phyloP scores from a whole-genome alignment of 2,797 vertebrate species.

The Picus viridis region DNA sequence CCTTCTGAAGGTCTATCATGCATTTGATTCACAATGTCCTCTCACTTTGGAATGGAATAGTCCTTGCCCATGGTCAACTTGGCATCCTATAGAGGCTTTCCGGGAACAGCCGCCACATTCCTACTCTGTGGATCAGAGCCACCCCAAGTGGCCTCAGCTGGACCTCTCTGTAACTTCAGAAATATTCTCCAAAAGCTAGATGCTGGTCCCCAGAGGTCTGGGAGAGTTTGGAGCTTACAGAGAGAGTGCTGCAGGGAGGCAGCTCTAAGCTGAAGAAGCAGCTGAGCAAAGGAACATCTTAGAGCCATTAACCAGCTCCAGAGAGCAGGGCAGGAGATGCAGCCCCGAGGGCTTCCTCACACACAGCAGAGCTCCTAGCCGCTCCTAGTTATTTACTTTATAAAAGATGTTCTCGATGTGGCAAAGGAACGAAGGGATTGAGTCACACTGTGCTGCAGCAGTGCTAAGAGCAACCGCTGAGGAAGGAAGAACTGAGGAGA shows the following conservation, averaged over 20 bases:
- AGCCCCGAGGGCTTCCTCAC: background rate
- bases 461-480: constrained; percentile 53
- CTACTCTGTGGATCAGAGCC: background rate
- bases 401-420: constrained; percentile 34
- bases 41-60: background rate
- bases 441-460: constrained; percentile 38
- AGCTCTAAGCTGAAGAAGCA: background rate
- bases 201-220: background rate
- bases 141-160: background rate
- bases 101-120: background rate
- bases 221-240: background rate
- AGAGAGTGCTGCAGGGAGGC: background rate
- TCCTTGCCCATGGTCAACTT: background rate
- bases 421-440: constrained; percentile 20
- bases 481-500: constrained; percentile 45
- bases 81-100: background rate
- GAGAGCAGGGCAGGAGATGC: background rate
- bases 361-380: background rate
- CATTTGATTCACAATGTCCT: background rate
- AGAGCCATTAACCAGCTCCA: background rate
- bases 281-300: background rate
- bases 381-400: constrained; percentile 24
- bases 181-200: background rate
- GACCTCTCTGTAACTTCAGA: background rate
- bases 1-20: background rate